Percentiles rank a stretch among this genome's conserved stretches.
phyloP scores from a whole-genome alignment of 2,113 vertebrate species.

The Gymnocephalus cernua region DNA sequence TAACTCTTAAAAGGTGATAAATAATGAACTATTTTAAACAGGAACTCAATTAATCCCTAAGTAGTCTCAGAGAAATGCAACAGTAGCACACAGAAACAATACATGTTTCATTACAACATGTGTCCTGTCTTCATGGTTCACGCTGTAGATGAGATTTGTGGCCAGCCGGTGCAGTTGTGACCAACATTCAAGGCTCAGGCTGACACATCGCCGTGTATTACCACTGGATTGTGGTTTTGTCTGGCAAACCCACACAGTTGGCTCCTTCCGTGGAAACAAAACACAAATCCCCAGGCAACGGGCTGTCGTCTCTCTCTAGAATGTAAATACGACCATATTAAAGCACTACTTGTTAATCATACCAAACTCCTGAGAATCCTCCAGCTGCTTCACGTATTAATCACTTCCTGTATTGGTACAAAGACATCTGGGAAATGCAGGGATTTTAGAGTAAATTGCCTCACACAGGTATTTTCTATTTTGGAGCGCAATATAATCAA shows the following conservation, averaged over 20 bases:
- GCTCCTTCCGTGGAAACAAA: constrained; percentile 73
- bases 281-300: constrained; percentile 71
- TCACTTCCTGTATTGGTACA: constrained; percentile 77
- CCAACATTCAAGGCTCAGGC: constrained; percentile 31
- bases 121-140: constrained; percentile 21
- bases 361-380: constrained; percentile 51
- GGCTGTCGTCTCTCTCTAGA: constrained; percentile 69
- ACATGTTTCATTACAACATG: not conserved
- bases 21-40: not conserved
- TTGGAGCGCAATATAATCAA: constrained; percentile 51
- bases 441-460: constrained; percentile 47
- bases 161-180: constrained; percentile 60
- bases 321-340: constrained; percentile 80
- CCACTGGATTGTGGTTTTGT: constrained; percentile 65
- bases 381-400: constrained; percentile 71
- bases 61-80: not conserved
- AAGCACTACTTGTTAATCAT: constrained; percentile 64
- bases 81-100: not conserved
- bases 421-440: constrained; percentile 76
- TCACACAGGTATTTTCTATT: constrained; percentile 64
- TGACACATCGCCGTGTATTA: constrained; percentile 68
- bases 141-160: constrained; percentile 29
- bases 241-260: constrained; percentile 66
- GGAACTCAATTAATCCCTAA: not conserved
- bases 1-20: not conserved